These are phyloP conservation scores for Bradypodion ventrale DNA, from an alignment of 2,797 vertebrate genomes.

Conservation along the genomic window DNA sequence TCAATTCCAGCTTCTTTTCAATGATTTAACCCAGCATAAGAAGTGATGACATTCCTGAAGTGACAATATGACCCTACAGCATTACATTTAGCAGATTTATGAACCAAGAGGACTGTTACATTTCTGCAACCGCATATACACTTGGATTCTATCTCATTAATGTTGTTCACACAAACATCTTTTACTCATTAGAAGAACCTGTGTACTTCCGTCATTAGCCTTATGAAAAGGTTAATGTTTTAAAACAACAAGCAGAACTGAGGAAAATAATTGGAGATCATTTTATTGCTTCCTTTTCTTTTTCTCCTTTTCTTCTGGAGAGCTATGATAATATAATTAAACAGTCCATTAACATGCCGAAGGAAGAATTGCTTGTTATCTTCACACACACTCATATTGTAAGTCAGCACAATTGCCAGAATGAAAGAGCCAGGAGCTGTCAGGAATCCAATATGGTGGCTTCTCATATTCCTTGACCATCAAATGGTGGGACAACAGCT, in stretches of 20 bases:
- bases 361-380: slow-evolving; percentile 22
- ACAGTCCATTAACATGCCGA: slow-evolving; percentile 12
- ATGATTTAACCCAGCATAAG: slow-evolving; percentile 32
- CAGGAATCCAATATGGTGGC: neutral
- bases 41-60: slow-evolving; percentile 41
- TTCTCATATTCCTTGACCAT: neutral
- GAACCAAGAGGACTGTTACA: neutral
- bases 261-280: slow-evolving; percentile 20
- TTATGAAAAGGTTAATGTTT: slow-evolving; percentile 23
- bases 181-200: slow-evolving; percentile 24
- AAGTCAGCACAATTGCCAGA: slow-evolving; percentile 14
- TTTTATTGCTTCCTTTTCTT: neutral
- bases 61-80: slow-evolving; percentile 30
- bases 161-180: slow-evolving; percentile 10
- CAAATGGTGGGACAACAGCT: neutral
- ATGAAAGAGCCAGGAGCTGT: neutral
- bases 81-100: slow-evolving; percentile 33
- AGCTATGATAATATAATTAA: slow-evolving; percentile 15
- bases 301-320: slow-evolving; percentile 1
- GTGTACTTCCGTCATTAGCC: neutral
- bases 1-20: slow-evolving; percentile 29
- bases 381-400: neutral
- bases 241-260: neutral
- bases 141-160: slow-evolving; percentile 18
- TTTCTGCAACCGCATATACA: slow-evolving; percentile 10